phyloP scores from a whole-genome alignment of 2,888 invertebrate species.

The Tenthredo amoena region DNA sequence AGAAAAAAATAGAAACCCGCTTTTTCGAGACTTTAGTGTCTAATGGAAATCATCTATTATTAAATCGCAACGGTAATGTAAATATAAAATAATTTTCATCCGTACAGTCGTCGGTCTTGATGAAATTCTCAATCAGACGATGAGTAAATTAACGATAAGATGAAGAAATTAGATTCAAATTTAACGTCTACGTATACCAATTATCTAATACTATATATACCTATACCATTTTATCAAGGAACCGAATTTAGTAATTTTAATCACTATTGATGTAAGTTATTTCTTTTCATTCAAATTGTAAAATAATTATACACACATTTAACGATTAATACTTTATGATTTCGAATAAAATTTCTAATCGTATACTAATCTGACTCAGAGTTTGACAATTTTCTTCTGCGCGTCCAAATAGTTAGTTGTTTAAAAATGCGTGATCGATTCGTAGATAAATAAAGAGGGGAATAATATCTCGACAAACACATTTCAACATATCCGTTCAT shows the following conservation, averaged over 20 bases:
- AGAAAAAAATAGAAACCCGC: too few species aligned
- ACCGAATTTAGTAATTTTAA: slow-evolving; percentile 34
- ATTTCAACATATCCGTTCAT: neutral
- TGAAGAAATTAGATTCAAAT: neutral
- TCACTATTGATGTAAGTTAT: neutral
- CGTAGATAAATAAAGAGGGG: neutral
- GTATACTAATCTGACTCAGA: neutral
- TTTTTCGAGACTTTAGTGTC: too few species aligned
- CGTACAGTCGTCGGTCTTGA: neutral
- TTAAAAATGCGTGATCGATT: neutral
- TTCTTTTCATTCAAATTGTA: slow-evolving; percentile 2
- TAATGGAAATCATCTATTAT: too few species aligned
- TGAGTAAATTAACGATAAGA: neutral
- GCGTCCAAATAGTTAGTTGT: neutral
- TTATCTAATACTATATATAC: neutral
- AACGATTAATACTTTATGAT: neutral
- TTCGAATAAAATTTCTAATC: slow-evolving; percentile 17
- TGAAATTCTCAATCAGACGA: neutral
- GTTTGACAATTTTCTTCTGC: neutral
- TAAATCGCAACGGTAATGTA: neutral
- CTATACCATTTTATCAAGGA: neutral
- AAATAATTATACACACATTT: neutral
- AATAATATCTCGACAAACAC: neutral
- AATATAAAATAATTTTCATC: neutral
- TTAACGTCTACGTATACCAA: neutral